Evolutionary conservation across 2,888 invertebrate genomes (phyloP).

Genomic region (Creontiades dilutus): DNA sequence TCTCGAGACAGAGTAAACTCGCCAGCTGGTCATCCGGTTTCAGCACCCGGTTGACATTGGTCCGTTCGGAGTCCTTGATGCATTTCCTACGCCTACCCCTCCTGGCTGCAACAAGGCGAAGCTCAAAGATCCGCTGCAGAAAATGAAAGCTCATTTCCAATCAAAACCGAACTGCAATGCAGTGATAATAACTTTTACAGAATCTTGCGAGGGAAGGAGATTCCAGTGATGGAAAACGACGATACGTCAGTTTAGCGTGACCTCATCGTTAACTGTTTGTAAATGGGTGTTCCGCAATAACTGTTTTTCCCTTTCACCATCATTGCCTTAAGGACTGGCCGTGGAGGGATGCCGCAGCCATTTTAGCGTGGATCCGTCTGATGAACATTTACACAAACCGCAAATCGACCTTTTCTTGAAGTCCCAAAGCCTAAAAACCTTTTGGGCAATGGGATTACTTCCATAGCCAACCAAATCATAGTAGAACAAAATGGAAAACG

Average conservation of each 20-base stretch:
- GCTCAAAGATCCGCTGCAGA: slow-evolving; percentile 6
- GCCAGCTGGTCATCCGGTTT: slow-evolving; percentile 61
- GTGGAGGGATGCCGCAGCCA: not conserved
- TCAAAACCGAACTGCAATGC: not conserved
- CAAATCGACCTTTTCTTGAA: not conserved
- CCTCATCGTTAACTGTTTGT: not conserved
- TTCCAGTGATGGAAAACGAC: not conserved
- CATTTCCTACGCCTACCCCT: slow-evolving; percentile 60
- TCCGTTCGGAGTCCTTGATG: slow-evolving; percentile 49
- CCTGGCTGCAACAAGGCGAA: not conserved
- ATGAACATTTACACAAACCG: not conserved
- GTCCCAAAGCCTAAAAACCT: too few species aligned
- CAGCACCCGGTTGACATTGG: slow-evolving; percentile 57
- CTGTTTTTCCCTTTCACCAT: not conserved
- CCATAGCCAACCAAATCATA: too few species aligned
- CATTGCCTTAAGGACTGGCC: not conserved
- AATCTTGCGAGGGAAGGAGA: not conserved
- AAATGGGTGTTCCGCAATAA: not conserved
- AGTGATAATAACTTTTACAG: not conserved
- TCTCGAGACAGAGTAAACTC: not conserved
- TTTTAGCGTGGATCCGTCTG: not conserved
- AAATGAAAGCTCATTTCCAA: not conserved
- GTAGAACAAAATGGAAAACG: too few species aligned
- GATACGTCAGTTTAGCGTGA: not conserved
- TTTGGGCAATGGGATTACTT: too few species aligned